These are phyloP conservation scores for Girardinus metallicus DNA, from an alignment of 2,797 vertebrate genomes.

Conservation along the genomic window DNA sequence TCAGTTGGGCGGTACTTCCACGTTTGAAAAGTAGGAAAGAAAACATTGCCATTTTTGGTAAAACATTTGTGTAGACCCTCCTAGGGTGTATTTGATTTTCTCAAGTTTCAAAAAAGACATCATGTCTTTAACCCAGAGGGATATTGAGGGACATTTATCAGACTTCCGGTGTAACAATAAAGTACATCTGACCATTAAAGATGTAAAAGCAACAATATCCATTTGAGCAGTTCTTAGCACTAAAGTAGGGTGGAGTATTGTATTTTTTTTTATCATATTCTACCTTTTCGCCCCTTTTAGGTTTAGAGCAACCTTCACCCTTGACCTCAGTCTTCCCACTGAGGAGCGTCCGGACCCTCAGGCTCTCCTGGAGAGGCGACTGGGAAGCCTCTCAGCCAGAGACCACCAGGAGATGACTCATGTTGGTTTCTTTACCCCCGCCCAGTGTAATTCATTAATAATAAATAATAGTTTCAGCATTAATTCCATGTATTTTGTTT, in stretches of 20 bases:
- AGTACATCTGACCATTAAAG: too few species aligned
- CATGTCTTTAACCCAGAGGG: too few species aligned
- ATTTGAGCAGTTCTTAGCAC: too few species aligned
- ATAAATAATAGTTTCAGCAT: background rate
- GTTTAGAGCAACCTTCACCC: constrained; percentile 90
- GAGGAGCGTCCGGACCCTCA: constrained; percentile 73
- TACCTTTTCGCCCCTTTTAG: constrained; percentile 64
- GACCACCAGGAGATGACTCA: constrained; percentile 92
- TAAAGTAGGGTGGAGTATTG: background rate
- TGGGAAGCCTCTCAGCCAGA: constrained; percentile 84
- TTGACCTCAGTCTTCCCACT: constrained; percentile 84
- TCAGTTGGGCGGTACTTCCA: too few species aligned
- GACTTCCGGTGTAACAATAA: too few species aligned
- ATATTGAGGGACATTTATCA: too few species aligned
- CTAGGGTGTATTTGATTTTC: too few species aligned
- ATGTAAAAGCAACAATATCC: too few species aligned
- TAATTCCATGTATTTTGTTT: constrained; percentile 25
- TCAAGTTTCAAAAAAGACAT: too few species aligned
- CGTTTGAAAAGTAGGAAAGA: too few species aligned
- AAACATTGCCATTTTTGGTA: too few species aligned
- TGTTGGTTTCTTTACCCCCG: constrained; percentile 73
- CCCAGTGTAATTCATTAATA: background rate
- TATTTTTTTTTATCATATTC: background rate
- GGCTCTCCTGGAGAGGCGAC: constrained; percentile 83
- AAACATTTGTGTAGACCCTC: too few species aligned